These are phyloP conservation scores for Melitaea athalia DNA, from an alignment of 2,888 invertebrate genomes.

Conservation along the genomic window DNA sequence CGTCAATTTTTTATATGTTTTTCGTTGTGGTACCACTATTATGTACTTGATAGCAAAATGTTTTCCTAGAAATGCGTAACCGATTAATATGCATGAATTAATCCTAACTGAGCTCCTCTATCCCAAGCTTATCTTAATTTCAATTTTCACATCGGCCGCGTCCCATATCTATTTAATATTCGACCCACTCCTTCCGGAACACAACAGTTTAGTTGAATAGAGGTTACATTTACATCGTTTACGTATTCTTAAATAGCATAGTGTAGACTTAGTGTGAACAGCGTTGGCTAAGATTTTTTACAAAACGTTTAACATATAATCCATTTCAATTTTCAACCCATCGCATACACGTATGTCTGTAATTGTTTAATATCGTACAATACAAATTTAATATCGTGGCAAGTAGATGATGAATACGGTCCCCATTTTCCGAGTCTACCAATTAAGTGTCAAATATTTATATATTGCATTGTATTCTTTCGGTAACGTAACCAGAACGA, in stretches of 20 bases:
- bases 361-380: too few species aligned
- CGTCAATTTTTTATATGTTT: too few species aligned
- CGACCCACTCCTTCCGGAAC: slow-evolving; percentile 33
- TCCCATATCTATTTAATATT: slow-evolving; percentile 36
- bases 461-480: too few species aligned
- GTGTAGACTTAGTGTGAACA: not conserved
- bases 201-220: slow-evolving; percentile 19
- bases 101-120: slow-evolving; percentile 9
- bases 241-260: not conserved
- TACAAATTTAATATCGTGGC: too few species aligned
- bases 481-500: too few species aligned
- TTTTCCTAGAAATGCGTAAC: not conserved
- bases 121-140: slow-evolving; percentile 33
- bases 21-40: too few species aligned
- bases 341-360: too few species aligned
- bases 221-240: slow-evolving; percentile 18
- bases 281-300: not conserved
- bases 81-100: slow-evolving; percentile 17
- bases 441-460: too few species aligned
- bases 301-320: too few species aligned
- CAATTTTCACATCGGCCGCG: slow-evolving; percentile 39
- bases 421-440: too few species aligned
- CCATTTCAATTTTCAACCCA: too few species aligned
- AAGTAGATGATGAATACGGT: too few species aligned
- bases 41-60: not conserved